These are phyloP conservation scores for Lucinisca nassula DNA, from an alignment of 2,888 invertebrate species.

Conservation along the genomic window DNA sequence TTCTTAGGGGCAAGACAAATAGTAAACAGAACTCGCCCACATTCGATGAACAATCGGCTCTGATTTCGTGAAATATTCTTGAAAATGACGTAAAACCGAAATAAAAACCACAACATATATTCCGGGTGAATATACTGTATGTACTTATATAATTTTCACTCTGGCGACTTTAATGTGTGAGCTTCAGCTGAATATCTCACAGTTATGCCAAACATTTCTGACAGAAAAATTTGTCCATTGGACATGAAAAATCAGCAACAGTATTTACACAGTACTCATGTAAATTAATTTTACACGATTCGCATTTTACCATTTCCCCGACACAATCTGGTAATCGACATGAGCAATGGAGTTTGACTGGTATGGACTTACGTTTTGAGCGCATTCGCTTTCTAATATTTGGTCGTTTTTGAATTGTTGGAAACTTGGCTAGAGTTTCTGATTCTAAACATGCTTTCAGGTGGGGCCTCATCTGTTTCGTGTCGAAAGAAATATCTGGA, in stretches of 20 bases:
- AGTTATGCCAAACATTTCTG: neutral
- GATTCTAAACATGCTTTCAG: neutral
- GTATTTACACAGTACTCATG: neutral
- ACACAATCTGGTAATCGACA: neutral
- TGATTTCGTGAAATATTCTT: too few relatives aligned
- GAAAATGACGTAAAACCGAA: too few relatives aligned
- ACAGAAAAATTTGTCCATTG: neutral
- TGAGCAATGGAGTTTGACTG: neutral
- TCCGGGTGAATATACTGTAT: too few relatives aligned
- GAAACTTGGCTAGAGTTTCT: neutral
- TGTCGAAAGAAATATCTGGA: neutral
- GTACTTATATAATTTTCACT: too few relatives aligned
- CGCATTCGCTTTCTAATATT: neutral
- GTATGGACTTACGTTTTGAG: neutral
- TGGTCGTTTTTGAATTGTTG: neutral
- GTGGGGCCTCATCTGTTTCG: neutral
- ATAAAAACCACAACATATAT: too few relatives aligned
- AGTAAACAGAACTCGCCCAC: too few relatives aligned
- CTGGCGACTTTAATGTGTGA: too few relatives aligned
- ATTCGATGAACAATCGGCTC: too few relatives aligned
- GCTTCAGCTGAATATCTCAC: too few relatives aligned
- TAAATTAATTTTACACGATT: neutral
- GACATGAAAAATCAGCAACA: neutral
- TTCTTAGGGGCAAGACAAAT: too few relatives aligned
- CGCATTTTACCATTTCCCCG: neutral